Base-by-base conservation (phyloP, 2,888 invertebrate genomes). In the Leptopilina drosophilae region DNA sequence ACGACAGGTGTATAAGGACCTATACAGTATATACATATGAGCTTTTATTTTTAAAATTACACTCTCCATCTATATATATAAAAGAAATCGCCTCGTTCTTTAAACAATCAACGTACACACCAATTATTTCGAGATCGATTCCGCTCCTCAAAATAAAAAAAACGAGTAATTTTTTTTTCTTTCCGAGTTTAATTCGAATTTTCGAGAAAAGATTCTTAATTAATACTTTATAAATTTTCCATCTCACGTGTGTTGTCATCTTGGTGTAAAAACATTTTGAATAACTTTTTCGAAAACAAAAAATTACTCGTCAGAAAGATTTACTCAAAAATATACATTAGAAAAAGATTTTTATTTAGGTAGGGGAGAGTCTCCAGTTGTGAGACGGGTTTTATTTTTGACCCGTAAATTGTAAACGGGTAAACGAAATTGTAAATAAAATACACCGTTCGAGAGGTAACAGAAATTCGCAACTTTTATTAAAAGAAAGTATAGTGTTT, bases 1-100 rank as follows among this genome's bases (percentile, higher is more conserved):
- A 82, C 79, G 84, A 81, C 85, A 85, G 84, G 84, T 85, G 85
- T 83, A 85, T 79, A 81, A 84, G 84, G 82, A 80, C 78, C 77
- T 33, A 33, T 5, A 33, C 77, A 77, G 62, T 40, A 11, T 40
- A 11, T 49, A 49, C 7, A 5, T 42, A 8, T 42, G 42, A 12
- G 49, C 49, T 33, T 77, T 81, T 81, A 79, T 73, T 78, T 81
- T 81, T 80, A 80, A 33, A 78, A 76, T 81, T 79, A 77, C 77
- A 67, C n/a, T 33, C 20, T 49, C 69, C 53, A 49, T 11, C 49
- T 3, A 33, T 33, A 33, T 33, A 33, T 33, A 42, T 42, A 42
- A 49, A 69, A 69, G 9, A 69, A 69, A 26, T 69, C 49, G 26
- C 69, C 69, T n/a, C 56, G 56, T 56, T 56, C 73, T 73, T 73